These are phyloP conservation scores for Semicossyphus pulcher DNA, from an alignment of 2,113 vertebrate species.

Conservation along the genomic window DNA sequence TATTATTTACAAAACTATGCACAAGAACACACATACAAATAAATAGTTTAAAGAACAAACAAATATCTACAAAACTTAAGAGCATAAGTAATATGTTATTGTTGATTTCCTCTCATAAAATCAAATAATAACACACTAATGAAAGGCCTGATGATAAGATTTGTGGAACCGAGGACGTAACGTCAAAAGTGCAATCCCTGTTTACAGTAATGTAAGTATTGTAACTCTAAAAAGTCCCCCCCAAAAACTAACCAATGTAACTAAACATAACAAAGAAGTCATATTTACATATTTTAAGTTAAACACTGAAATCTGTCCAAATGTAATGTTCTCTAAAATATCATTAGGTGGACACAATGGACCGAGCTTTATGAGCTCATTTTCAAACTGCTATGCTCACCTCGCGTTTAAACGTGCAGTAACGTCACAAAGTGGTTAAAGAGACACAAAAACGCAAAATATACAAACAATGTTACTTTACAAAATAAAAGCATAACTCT, in stretches of 20 bases:
- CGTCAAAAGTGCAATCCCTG: slow-evolving; percentile 67
- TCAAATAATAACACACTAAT: slow-evolving; percentile 49
- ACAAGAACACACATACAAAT: slow-evolving; percentile 90
- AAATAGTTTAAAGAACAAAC: slow-evolving; percentile 87
- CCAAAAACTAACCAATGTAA: not conserved
- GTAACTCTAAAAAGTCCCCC: not conserved
- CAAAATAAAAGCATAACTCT: slow-evolving; percentile 57
- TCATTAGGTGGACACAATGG: not conserved
- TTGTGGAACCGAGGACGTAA: slow-evolving; percentile 22
- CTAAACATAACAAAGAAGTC: slow-evolving; percentile 7
- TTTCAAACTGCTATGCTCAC: not conserved
- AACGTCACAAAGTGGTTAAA: slow-evolving; percentile 68
- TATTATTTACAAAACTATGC: slow-evolving; percentile 83
- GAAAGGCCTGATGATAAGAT: slow-evolving; percentile 35
- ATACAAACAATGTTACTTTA: slow-evolving; percentile 67
- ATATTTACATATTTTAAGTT: slow-evolving; percentile 28
- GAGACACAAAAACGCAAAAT: slow-evolving; percentile 58
- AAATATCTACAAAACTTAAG: slow-evolving; percentile 87
- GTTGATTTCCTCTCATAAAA: slow-evolving; percentile 55
- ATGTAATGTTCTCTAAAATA: not conserved
- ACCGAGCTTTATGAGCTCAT: not conserved
- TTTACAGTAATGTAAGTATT: not conserved
- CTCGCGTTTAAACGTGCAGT: slow-evolving; percentile 12
- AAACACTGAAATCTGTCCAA: slow-evolving; percentile 7
- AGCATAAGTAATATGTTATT: slow-evolving; percentile 71